phyloP scores from a whole-genome alignment of 1,140 invertebrate genomes.

The Drosophila chauvacae region DNA sequence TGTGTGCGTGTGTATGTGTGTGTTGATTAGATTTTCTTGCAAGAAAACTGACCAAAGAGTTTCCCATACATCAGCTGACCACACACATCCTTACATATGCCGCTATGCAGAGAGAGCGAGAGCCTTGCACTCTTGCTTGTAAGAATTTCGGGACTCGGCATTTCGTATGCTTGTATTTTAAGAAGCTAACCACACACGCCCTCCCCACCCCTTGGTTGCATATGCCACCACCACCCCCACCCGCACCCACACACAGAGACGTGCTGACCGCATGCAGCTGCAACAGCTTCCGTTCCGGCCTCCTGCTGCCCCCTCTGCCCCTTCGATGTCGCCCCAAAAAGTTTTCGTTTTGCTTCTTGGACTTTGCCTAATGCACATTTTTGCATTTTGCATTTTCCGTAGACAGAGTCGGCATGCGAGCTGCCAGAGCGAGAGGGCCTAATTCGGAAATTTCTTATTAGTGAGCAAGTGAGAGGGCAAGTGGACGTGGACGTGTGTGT shows the following conservation, averaged over 20 bases:
- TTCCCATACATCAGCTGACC: constrained; percentile 71
- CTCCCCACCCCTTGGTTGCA: constrained; percentile 19
- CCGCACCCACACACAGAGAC: constrained; percentile 6
- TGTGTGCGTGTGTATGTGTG: constrained; percentile 46
- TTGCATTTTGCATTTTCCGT: constrained; percentile 77
- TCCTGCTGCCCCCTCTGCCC: neutral
- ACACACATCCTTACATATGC: constrained; percentile 29
- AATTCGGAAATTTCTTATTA: constrained; percentile 78
- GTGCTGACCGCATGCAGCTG: constrained; percentile 57
- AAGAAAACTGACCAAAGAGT: constrained; percentile 82
- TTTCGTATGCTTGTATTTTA: constrained; percentile 66
- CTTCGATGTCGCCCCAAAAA: constrained; percentile 25
- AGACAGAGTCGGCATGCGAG: constrained; percentile 65
- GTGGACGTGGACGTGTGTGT: constrained; percentile 20
- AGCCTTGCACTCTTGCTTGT: constrained; percentile 66
- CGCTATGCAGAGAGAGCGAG: constrained; percentile 22
- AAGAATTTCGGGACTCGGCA: constrained; percentile 63
- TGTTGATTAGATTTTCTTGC: constrained; percentile 82
- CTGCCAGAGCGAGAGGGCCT: constrained; percentile 64
- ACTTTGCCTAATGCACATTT: constrained; percentile 82
- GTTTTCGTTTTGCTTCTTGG: constrained; percentile 72
- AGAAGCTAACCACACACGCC: constrained; percentile 67
- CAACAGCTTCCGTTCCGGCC: constrained; percentile 50
- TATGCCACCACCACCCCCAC: constrained; percentile 26
- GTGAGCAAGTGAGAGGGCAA: constrained; percentile 45